phyloP scores from a whole-genome alignment of 2,797 vertebrate genomes.

The Aplochiton taeniatus region DNA sequence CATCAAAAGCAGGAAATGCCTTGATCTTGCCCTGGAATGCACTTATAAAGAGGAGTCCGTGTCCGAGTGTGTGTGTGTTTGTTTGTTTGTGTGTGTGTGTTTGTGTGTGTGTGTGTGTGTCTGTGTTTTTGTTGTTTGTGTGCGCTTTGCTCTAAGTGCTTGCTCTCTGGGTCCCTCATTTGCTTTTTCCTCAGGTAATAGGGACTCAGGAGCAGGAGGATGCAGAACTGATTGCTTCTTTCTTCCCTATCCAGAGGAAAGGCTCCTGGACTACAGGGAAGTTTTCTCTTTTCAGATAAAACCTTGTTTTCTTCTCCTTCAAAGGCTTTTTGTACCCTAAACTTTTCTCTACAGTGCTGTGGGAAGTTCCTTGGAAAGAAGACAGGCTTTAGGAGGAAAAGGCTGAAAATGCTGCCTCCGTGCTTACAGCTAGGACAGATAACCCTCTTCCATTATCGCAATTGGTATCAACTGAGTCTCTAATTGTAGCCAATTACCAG shows the following conservation, averaged over 20 bases:
- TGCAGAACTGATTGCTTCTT: slow-evolving; percentile 19
- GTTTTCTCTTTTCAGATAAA: background rate
- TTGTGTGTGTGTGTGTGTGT: background rate
- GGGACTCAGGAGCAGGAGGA: slow-evolving; percentile 14
- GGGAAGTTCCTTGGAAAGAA: too few species aligned
- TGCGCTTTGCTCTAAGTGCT: slow-evolving; percentile 4
- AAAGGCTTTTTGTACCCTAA: slow-evolving; percentile 21
- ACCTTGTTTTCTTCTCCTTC: slow-evolving; percentile 37
- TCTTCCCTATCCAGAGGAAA: slow-evolving; percentile 13
- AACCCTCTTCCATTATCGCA: slow-evolving; percentile 38
- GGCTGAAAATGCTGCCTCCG: slow-evolving; percentile 24
- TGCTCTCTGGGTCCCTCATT: background rate
- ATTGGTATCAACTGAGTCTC: slow-evolving; percentile 52
- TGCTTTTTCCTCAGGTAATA: slow-evolving; percentile 19
- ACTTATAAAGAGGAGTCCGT: background rate
- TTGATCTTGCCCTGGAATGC: background rate
- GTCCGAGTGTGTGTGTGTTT: background rate
- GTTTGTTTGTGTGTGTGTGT: background rate
- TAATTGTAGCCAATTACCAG: slow-evolving; percentile 61
- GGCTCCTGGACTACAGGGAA: background rate
- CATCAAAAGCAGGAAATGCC: background rate
- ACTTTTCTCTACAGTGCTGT: slow-evolving; percentile 19
- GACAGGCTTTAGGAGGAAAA: slow-evolving; percentile 1
- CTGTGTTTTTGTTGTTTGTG: slow-evolving; percentile 2
- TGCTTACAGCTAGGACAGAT: too few species aligned